phyloP scores from a whole-genome alignment of 2,888 invertebrate genomes.

The Pammene aurita region DNA sequence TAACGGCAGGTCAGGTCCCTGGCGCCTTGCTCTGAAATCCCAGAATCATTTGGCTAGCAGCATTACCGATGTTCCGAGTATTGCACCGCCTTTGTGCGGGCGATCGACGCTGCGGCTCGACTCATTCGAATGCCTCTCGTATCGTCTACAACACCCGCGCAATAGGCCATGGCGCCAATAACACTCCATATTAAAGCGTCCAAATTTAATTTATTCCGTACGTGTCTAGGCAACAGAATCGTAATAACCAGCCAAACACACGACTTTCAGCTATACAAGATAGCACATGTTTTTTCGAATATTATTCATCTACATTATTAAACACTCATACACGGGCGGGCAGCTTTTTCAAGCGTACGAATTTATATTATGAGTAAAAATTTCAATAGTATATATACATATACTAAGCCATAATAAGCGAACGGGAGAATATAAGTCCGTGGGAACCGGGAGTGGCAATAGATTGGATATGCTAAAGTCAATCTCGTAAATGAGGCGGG shows the following conservation, averaged over 20 bases:
- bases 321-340: not conserved
- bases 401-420: conserved; percentile 35
- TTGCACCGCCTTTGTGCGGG: conserved; percentile 66
- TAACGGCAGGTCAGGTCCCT: conserved; percentile 33
- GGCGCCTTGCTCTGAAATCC: conserved; percentile 32
- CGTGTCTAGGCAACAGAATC: conserved; percentile 81
- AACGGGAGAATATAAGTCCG: conserved; percentile 31
- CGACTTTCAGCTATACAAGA: conserved; percentile 68
- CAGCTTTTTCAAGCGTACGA: conserved; percentile 5
- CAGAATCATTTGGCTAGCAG: conserved; percentile 62
- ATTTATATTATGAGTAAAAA: conserved; percentile 7
- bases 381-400: conserved; percentile 16
- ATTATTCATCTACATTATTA: not conserved
- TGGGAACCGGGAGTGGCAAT: conserved; percentile 38
- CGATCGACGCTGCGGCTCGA: conserved; percentile 41
- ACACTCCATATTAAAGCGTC: conserved; percentile 81
- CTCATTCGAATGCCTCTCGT: conserved; percentile 78
- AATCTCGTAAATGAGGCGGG: conserved; percentile 41
- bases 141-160: conserved; percentile 68
- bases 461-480: conserved; percentile 42
- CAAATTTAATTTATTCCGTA: conserved; percentile 82
- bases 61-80: conserved; percentile 66
- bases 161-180: conserved; percentile 76
- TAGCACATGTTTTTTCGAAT: conserved; percentile 51
- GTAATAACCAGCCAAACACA: conserved; percentile 79